These are phyloP conservation scores for Rhinoraja longicauda DNA, from an alignment of 2,797 vertebrate species.

Conservation along the genomic window DNA sequence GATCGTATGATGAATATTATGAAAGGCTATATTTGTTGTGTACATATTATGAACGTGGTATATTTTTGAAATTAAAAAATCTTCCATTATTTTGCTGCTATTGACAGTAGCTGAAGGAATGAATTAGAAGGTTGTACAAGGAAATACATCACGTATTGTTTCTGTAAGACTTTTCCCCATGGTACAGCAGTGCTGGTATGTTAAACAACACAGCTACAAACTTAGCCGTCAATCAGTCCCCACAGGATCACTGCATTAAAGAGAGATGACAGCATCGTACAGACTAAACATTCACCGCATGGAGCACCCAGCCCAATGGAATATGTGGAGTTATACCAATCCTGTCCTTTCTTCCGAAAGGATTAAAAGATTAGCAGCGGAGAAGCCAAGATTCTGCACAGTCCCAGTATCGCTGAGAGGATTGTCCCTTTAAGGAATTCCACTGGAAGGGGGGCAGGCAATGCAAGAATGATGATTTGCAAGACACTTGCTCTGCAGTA, in stretches of 20 bases:
- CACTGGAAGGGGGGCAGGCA: neutral
- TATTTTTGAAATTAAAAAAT: no score
- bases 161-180: neutral
- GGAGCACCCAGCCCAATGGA: neutral
- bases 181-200: neutral
- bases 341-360: neutral
- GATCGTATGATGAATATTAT: no score
- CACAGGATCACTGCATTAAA: neutral
- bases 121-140: neutral
- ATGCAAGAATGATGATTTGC: constrained; percentile 2
- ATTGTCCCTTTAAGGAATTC: neutral
- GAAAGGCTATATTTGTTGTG: no score
- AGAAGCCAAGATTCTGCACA: neutral
- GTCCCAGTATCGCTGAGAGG: neutral
- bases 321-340: neutral
- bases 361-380: neutral
- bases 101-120: neutral
- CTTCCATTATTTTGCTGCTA: neutral
- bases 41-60: no score
- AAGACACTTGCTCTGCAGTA: constrained; percentile 1
- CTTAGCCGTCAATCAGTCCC: neutral
- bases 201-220: neutral
- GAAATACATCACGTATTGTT: neutral
- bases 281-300: neutral
- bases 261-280: neutral